Base-by-base conservation (phyloP, 2,888 invertebrate species). In the Cartodere bifasciata region DNA sequence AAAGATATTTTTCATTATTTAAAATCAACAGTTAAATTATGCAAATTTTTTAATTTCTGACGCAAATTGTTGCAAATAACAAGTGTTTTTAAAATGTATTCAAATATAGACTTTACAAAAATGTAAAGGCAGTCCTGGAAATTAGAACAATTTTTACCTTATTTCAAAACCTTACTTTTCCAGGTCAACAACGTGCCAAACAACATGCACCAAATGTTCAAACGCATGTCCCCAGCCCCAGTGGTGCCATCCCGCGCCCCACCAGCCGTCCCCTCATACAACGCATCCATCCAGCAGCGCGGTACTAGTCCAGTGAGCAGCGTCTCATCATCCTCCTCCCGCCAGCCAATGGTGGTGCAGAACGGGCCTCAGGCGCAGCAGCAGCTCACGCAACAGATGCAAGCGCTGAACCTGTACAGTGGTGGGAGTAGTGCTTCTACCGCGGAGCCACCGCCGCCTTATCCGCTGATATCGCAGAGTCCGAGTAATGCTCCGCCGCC, bases 351-450 rank as follows among this genome's bases (percentile, higher is more conserved):
- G 76, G 75, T 85, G 40, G 81, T 83, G 30, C 83, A 81, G 58
- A 83, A 81, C 54, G 79, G 76, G 7, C 79, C 80, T 10, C 79
- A 77, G 38, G 81, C 73, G 29, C 86, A 87, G 53, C 87, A 88
- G 49, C 87, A 88, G 58, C 65, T 90, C 30, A 68, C 78, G 31
- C 88, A 88, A 57, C 87, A 88, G 57, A 83, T 90, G 62, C 88
- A 88, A 60, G 85, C 84, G 13, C 65, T 88, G 38, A 80, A 72
- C 52, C 69, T 87, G 43, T 84, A 82, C 56, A 77, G 76, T 47
- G 68, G 68, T 37, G 67, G 67, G 24, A 66, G 64, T 4, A 63
- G 67, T 14, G 63, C 67, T 17, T 66, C 67, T 24, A 68, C 71
- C 14, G 76, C 75, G 48, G 75, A 76, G 10, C 81, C 63, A n/a